Conservation (phyloP, 1,140 invertebrate species). For the Camponotus vicinus region DNA sequence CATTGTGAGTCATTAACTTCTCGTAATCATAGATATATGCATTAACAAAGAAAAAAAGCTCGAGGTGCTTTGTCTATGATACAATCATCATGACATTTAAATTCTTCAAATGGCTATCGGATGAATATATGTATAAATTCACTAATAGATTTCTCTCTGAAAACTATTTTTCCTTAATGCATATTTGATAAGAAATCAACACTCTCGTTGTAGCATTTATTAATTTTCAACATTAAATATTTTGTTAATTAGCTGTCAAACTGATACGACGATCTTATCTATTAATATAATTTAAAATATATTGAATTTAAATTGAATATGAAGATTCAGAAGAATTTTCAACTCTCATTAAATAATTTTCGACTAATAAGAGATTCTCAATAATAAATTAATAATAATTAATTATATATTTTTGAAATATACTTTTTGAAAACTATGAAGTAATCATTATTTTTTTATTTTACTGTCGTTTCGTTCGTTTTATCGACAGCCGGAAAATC, state of each 20-base stretch:
- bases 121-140: neutral
- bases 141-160: neutral
- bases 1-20: conserved; percentile 33
- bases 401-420: neutral
- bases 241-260: neutral
- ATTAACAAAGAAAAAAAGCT: neutral
- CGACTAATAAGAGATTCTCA: neutral
- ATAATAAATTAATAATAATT: conserved; percentile 8
- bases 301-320: too few relatives aligned
- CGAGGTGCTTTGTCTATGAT: neutral
- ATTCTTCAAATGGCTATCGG: neutral
- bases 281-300: conserved; percentile 1
- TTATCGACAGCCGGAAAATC: neutral
- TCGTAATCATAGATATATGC: neutral
- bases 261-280: neutral
- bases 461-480: neutral
- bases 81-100: conserved; percentile 1
- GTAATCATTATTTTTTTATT: neutral
- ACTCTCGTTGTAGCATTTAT: neutral
- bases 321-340: neutral
- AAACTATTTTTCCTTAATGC: neutral
- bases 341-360: neutral
- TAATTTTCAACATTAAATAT: conserved; percentile 14
- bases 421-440: neutral
- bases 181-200: neutral